These are phyloP conservation scores for Hypocryptadius cinnamomeus DNA, from an alignment of 2,113 vertebrate species.

Conservation along the genomic window DNA sequence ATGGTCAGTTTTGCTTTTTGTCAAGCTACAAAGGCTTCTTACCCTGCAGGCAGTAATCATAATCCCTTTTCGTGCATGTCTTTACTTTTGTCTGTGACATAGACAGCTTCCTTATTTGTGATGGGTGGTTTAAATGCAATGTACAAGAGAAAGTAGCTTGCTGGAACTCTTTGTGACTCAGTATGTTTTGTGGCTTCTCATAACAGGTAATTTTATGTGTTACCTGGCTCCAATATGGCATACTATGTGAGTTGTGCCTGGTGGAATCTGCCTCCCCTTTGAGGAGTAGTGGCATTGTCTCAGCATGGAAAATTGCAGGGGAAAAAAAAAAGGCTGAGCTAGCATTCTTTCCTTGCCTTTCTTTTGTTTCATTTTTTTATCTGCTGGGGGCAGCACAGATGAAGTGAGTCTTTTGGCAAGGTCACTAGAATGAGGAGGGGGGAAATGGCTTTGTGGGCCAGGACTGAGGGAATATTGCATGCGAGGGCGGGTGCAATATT, in stretches of 20 bases:
- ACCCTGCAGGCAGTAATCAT: background rate
- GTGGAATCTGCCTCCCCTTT: background rate
- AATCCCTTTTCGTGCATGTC: background rate
- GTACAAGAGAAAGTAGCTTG: background rate
- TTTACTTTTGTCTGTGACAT: background rate
- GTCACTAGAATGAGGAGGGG: background rate
- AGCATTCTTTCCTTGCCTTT: background rate
- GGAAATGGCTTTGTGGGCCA: background rate
- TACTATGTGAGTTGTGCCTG: background rate
- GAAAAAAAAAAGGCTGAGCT: background rate
- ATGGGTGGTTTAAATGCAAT: background rate
- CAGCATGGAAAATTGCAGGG: background rate
- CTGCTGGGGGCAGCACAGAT: background rate
- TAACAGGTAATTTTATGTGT: background rate
- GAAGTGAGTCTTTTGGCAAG: slow-evolving; percentile 1
- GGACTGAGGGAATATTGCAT: background rate
- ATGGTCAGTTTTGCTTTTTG: background rate
- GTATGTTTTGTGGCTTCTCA: background rate
- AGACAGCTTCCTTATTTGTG: background rate
- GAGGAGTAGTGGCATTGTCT: background rate
- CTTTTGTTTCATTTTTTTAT: background rate
- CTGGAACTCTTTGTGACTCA: background rate
- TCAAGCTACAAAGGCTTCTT: background rate
- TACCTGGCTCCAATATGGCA: background rate
- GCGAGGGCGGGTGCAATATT: fast-evolving